Evolutionary conservation across 2,113 vertebrate genomes (phyloP).

Genomic region (Typhlomys cinereus): DNA sequence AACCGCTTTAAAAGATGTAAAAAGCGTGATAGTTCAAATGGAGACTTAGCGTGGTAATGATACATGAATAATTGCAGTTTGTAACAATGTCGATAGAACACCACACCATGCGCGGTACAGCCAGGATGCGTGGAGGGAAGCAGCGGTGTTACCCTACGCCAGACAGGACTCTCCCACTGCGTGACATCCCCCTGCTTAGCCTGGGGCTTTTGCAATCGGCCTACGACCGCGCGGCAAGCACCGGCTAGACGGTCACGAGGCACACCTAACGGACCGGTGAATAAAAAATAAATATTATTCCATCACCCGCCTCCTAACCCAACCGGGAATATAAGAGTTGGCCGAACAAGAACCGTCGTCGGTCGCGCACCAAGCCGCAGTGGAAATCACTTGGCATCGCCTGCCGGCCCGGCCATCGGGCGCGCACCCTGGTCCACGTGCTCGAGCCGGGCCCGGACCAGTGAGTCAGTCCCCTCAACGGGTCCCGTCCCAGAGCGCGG

Average conservation of each 20-base stretch:
- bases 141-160: too few relatives aligned
- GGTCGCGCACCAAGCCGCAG: too few relatives aligned
- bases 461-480: conserved; percentile 67
- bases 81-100: not conserved
- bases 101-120: not conserved
- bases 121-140: too few relatives aligned
- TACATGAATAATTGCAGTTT: not conserved
- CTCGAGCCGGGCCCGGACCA: not conserved
- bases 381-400: too few relatives aligned
- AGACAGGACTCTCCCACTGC: too few relatives aligned
- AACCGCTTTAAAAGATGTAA: not conserved
- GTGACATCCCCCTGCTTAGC: too few relatives aligned
- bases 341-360: too few relatives aligned
- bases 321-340: not conserved
- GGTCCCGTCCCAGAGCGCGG: conserved; percentile 66
- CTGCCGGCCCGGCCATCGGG: too few relatives aligned
- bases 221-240: too few relatives aligned
- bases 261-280: not conserved
- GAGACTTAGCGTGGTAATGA: not conserved
- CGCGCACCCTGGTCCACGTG: not conserved
- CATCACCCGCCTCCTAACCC: too few relatives aligned
- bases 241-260: not conserved
- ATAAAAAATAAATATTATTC: too few relatives aligned
- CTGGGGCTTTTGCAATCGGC: too few relatives aligned
- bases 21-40: not conserved